Base-by-base conservation (phyloP, 2,888 invertebrate species). In the Acleris literana region DNA sequence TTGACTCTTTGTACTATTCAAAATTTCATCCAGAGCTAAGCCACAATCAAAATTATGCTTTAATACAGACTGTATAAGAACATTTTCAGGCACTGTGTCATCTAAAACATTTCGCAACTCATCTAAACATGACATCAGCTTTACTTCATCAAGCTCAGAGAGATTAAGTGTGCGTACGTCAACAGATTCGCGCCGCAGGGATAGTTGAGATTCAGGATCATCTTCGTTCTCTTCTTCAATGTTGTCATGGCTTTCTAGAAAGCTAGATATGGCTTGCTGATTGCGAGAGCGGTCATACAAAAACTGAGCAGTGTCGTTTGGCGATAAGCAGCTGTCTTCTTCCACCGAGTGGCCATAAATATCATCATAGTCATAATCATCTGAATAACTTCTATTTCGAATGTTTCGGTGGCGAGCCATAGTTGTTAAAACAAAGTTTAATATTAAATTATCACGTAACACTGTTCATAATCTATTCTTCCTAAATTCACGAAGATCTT, bases 261-360 rank as follows among this genome's bases (percentile, higher is more conserved):
- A 97, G 13, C 95, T 94, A 16, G 96, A 94, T 81, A 97, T 95
- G 72, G 95, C 95, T 69, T 95, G 95, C 75, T 95, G 94, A 62
- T 95, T 95, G 48, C 95, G 93, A 71, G 95, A 95, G 53, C 98
- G 94, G 81, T 98, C 97, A 81, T 95, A 98, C 80, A 98, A 93
- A 92, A 97, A 98, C 80, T 97, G 96, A 68, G 95, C 94, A 48
- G 95, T 93, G 92, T 97, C 97, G 80, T 96, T 96, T 3, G 98
- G 98, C 16, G 98, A 99, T 77, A 98, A 95, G 81, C 96, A 96
- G 85, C 95, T 96, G 82, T 98, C 98, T 81, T 99, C 98, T 87
- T 99, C 99, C 51, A 98, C 96, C 3, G 98, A 98, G 86, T 97
- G 97, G 13, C 98, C 98, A 84, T 98, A 99, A 68, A 97, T 95